Evolutionary conservation across 2,888 invertebrate species (phyloP).

Genomic region (Lasioglossum vierecki): DNA sequence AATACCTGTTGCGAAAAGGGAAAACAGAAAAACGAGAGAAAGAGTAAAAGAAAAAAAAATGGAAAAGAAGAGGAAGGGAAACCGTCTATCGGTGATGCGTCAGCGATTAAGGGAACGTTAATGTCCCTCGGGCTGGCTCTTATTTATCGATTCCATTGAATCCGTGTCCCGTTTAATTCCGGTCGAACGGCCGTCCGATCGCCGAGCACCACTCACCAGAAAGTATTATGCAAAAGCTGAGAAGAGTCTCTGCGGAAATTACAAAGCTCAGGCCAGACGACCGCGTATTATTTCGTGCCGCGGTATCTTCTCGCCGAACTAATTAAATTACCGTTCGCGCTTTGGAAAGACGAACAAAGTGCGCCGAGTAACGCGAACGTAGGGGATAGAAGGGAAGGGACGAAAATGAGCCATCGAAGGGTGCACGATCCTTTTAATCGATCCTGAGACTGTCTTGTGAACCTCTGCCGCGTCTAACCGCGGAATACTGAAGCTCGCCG

Average conservation of each 20-base stretch:
- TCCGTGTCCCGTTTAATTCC: slow-evolving; percentile 51
- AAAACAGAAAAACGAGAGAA: neutral
- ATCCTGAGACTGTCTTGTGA: neutral
- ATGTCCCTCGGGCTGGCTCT: slow-evolving; percentile 1
- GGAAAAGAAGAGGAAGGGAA: neutral
- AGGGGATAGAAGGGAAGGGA: neutral
- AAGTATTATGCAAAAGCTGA: slow-evolving; percentile 32
- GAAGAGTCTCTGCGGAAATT: slow-evolving; percentile 45
- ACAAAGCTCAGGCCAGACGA: slow-evolving; percentile 53
- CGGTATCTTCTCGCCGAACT: slow-evolving; percentile 40
- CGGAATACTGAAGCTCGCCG: slow-evolving; percentile 26
- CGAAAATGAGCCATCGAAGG: neutral
- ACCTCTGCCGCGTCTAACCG: slow-evolving; percentile 22
- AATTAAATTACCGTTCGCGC: slow-evolving; percentile 61
- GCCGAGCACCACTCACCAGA: neutral
- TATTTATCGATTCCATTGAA: slow-evolving; percentile 43
- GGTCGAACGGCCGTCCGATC: slow-evolving; percentile 39
- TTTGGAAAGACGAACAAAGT: neutral
- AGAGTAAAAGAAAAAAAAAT: neutral
- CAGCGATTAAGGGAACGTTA: slow-evolving; percentile 25
- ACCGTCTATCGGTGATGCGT: neutral
- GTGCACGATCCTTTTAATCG: neutral
- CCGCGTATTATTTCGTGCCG: slow-evolving; percentile 55
- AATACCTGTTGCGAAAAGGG: slow-evolving; percentile 8
- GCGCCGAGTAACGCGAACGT: neutral